These are phyloP conservation scores for Andrena chrysosceles DNA, from an alignment of 2,888 invertebrate genomes.

Conservation along the genomic window DNA sequence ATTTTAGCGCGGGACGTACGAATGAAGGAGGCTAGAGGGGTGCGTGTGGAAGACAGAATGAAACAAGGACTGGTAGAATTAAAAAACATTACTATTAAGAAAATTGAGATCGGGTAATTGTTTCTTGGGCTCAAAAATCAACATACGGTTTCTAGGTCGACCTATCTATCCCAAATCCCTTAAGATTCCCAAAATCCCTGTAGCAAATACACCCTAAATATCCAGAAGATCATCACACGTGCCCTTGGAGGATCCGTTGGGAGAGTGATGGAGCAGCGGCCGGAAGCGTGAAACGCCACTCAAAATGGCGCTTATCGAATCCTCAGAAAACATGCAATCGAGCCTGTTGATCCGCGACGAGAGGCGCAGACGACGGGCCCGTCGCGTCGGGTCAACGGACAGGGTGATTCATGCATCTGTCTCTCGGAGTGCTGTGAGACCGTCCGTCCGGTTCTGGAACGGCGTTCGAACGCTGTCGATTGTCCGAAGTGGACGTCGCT, in stretches of 20 bases:
- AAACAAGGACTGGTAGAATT: no score
- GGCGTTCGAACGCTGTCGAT: constrained; percentile 66
- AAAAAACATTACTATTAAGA: no score
- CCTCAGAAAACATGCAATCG: background rate
- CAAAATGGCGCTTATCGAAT: constrained; percentile 23
- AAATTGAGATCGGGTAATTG: no score
- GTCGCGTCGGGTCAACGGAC: constrained; percentile 66
- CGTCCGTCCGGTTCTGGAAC: constrained; percentile 63
- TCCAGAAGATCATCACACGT: no score
- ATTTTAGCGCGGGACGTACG: no score
- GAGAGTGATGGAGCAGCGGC: background rate
- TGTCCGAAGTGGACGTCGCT: constrained; percentile 69
- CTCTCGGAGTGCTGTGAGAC: constrained; percentile 54
- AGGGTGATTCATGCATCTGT: constrained; percentile 68
- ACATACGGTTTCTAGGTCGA: no score
- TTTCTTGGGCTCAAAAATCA: no score
- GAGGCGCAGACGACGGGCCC: constrained; percentile 1
- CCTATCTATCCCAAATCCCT: no score
- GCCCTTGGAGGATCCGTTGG: background rate
- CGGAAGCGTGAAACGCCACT: constrained; percentile 1
- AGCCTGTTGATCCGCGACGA: constrained; percentile 25
- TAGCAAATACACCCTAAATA: no score
- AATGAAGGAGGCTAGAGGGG: no score
- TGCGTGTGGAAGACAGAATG: no score
- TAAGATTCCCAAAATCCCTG: no score